phyloP scores from a whole-genome alignment of 2,113 vertebrate genomes.

The Nestor notabilis region DNA sequence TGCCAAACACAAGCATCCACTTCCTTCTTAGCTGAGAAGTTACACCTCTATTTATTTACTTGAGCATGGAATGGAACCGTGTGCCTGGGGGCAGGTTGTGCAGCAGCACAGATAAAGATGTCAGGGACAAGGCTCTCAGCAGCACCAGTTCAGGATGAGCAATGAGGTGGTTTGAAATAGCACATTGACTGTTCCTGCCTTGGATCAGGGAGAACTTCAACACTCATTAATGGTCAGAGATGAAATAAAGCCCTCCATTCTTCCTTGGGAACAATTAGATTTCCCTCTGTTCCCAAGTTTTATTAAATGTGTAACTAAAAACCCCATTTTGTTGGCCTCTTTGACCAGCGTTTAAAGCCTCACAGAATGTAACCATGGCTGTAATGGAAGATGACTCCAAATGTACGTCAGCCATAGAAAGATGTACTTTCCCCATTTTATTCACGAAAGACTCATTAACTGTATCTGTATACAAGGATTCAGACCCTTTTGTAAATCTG shows the following conservation, averaged over 20 bases:
- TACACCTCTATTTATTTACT: neutral
- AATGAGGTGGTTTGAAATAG: neutral
- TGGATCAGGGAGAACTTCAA: neutral
- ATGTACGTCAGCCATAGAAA: fast-evolving
- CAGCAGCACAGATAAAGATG: neutral
- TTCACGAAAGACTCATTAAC: neutral
- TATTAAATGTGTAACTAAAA: neutral
- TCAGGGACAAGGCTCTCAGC: neutral
- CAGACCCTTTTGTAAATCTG: fast-evolving
- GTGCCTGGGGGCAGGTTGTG: neutral
- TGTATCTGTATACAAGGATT: neutral
- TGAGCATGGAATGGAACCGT: neutral
- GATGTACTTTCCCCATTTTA: neutral
- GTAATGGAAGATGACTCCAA: neutral
- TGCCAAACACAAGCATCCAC: neutral
- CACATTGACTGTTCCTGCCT: neutral
- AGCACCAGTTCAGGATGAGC: neutral
- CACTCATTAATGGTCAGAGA: neutral
- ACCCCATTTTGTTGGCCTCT: neutral
- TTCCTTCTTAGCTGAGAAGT: neutral
- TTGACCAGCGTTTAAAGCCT: neutral
- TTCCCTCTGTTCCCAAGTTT: neutral
- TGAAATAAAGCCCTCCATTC: neutral
- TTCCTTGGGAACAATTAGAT: neutral
- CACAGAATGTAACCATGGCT: neutral